Base-by-base conservation (phyloP, 2,797 vertebrate genomes). In the Malurus splendens region DNA sequence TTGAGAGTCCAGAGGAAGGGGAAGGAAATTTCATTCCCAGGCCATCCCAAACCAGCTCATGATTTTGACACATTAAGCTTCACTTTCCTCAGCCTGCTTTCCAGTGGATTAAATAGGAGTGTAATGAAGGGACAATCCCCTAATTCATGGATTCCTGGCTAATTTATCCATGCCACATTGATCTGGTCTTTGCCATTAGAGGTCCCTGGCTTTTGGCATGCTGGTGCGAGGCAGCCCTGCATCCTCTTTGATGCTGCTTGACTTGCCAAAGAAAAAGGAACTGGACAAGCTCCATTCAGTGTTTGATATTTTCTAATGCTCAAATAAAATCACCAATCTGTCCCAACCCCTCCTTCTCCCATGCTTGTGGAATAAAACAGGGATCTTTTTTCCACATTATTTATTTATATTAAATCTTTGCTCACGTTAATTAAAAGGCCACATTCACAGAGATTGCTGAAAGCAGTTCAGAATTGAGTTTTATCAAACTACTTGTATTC, bases 101-200 rank as follows among this genome's bases (percentile, higher is more conserved):
- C 92, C 91, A 95, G 85, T 90, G 80, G 91, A 94, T 96, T 95
- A 95, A 95, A 95, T 59, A 86, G 51, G 85, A 95, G 90, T 74
- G 93, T 93, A 92, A 93, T 82, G 82, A 78, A 90, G 92, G 91
- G 93, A 96, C 92, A 95, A 94, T 92, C 91, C 90, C 89, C 64
- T 94, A 95, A 94, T 96, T 96, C 94, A 96, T 92, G 92, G 93
- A 96, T 96, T 96, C 86, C 86, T 93, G 86, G 90, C 91, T 96
- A 95, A 96, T 96, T 94, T 96, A 95, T 95, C 92, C 92, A 95
- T 89, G 90, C 91, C 95, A 95, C 93, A 96, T 89, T 93, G 93
- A 95, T 96, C 95, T 95, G 90, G 84, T 94, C 84, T 95, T 92
- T 93, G 89, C 96, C 92, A 92, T 94, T 85, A 89, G 92, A 90